Percentiles rank a stretch among this genome's conserved stretches.
phyloP scores from a whole-genome alignment of 2,113 vertebrate species.

The Rhynchomys soricoides region DNA sequence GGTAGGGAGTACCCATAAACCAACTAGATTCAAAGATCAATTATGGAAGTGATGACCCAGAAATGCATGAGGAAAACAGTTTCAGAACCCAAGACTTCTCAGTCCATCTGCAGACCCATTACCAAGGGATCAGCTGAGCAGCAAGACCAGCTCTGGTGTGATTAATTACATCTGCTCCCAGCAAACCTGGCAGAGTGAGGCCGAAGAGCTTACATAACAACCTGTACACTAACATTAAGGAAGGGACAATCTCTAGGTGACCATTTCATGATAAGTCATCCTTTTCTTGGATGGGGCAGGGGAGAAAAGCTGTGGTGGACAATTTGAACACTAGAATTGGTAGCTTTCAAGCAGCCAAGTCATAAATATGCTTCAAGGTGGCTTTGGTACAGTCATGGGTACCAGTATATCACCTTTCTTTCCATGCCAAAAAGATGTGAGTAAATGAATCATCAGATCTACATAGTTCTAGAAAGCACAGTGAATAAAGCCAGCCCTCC shows the following conservation, averaged over 20 bases:
- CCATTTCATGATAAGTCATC: accelerated
- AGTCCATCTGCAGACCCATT: accelerated
- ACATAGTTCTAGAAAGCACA: neutral
- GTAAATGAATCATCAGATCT: neutral
- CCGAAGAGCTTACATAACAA: accelerated
- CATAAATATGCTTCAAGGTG: neutral
- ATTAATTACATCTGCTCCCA: accelerated
- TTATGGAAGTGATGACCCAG: neutral
- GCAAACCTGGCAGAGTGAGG: neutral
- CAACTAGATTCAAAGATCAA: neutral
- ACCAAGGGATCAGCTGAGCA: accelerated
- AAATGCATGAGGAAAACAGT: accelerated
- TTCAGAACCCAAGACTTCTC: neutral
- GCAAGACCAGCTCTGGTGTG: accelerated
- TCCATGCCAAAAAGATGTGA: neutral
- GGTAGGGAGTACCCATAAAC: neutral
- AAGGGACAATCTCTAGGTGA: neutral
- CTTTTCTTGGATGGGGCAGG: neutral
- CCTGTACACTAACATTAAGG: accelerated
- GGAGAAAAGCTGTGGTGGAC: neutral
- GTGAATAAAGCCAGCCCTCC: neutral
- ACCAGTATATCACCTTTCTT: neutral
- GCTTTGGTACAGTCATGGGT: neutral
- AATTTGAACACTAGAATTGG: accelerated
- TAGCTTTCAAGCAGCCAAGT: neutral